Conservation (phyloP, 2,888 invertebrate genomes). For the Tetranychus truncatus region DNA sequence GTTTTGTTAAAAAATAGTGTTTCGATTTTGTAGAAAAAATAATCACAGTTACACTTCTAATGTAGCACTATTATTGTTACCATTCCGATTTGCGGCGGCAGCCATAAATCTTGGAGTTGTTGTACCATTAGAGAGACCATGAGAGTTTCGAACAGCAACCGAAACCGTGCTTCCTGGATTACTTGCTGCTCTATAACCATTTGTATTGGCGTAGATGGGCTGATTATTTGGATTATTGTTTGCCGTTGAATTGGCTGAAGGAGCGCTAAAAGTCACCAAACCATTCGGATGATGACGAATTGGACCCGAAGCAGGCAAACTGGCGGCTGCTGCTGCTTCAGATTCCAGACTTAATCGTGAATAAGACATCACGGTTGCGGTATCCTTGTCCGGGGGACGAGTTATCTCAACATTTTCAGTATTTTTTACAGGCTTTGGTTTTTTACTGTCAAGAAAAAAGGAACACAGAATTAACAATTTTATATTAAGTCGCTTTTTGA, state of each 20-base stretch:
- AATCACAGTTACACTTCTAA: not conserved
- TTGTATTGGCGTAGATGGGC: slow-evolving; percentile 27
- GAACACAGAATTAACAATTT: not conserved
- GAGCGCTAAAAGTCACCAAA: slow-evolving; percentile 27
- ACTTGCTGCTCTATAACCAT: slow-evolving; percentile 6
- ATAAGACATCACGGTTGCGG: slow-evolving; percentile 25
- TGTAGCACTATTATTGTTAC: slow-evolving; percentile 10
- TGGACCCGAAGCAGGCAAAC: slow-evolving; percentile 19
- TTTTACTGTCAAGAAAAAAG: slow-evolving; percentile 19
- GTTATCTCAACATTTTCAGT: slow-evolving; percentile 24
- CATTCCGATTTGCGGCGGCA: not conserved
- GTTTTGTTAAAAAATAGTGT: not conserved
- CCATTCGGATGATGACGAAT: slow-evolving; percentile 27
- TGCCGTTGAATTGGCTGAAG: not conserved
- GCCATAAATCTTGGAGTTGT: slow-evolving; percentile 6
- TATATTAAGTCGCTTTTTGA: not conserved
- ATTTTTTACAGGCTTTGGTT: slow-evolving; percentile 23
- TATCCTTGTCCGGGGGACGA: slow-evolving; percentile 23
- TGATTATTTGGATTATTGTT: slow-evolving; percentile 18
- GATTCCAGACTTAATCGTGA: slow-evolving; percentile 24
- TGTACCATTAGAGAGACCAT: slow-evolving; percentile 9
- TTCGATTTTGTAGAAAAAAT: not conserved
- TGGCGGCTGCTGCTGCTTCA: slow-evolving; percentile 18
- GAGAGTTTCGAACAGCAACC: slow-evolving; percentile 12
- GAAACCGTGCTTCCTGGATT: slow-evolving; percentile 12